A percentile compares a stretch with the other conserved stretches of the same genome.
phyloP scores from a whole-genome alignment of 2,113 vertebrate species.

The Paratilapia polleni region DNA sequence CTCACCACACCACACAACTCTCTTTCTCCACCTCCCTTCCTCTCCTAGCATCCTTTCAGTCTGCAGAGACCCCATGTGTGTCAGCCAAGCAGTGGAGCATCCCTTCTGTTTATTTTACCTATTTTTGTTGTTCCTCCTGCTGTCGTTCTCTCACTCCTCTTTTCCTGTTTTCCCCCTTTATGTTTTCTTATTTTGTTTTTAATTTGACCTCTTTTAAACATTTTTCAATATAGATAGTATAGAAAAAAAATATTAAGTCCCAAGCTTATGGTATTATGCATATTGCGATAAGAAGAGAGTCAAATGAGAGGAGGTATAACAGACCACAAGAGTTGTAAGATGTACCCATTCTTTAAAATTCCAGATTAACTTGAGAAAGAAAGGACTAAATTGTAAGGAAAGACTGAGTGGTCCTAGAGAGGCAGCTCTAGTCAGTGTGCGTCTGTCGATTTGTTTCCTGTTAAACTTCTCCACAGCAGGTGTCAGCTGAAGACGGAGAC shows the following conservation, averaged over 20 bases:
- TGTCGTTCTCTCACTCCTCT: constrained; percentile 40
- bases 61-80: constrained; percentile 76
- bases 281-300: background rate
- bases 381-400: background rate
- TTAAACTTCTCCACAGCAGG: constrained; percentile 68
- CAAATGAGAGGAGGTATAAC: background rate
- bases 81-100: constrained; percentile 78
- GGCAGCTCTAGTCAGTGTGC: background rate
- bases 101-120: constrained; percentile 69
- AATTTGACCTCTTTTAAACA: background rate
- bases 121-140: constrained; percentile 50
- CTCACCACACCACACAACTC: constrained; percentile 63
- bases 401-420: background rate
- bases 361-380: background rate
- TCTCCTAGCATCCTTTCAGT: constrained; percentile 60
- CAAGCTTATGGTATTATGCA: background rate
- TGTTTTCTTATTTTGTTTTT: constrained; percentile 6
- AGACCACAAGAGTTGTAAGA: background rate
- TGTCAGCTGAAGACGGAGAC: constrained; percentile 67
- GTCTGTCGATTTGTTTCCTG: constrained; percentile 41
- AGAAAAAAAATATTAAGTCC: background rate
- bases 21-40: constrained; percentile 66
- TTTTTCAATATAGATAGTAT: background rate
- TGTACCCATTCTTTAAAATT: background rate
- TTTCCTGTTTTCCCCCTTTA: constrained; percentile 25